phyloP scores from a whole-genome alignment of 2,888 invertebrate genomes.

The Gibbula magus region DNA sequence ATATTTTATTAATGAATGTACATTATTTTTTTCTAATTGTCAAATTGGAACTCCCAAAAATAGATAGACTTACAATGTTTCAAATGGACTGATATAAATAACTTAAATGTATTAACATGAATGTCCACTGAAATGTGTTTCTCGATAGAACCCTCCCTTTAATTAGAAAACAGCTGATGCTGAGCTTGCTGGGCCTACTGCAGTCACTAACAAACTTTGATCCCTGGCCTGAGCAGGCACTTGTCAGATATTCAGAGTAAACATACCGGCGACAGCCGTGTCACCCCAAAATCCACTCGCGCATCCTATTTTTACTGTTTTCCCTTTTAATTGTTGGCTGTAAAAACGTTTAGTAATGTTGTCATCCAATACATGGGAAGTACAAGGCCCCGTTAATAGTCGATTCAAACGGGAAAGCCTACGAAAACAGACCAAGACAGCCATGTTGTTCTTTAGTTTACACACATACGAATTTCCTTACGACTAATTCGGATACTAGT shows the following conservation, averaged over 20 bases:
- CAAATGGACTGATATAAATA: too few species aligned
- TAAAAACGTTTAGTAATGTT: background rate
- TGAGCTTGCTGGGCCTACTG: background rate
- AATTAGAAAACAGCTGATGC: background rate
- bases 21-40: too few species aligned
- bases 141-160: too few species aligned
- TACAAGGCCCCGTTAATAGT: background rate
- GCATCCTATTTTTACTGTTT: constrained; percentile 75
- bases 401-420: background rate
- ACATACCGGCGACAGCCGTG: constrained; percentile 76
- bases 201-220: background rate
- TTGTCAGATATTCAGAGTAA: background rate
- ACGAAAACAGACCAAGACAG: background rate
- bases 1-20: too few species aligned
- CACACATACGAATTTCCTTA: too few species aligned
- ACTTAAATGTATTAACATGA: too few species aligned
- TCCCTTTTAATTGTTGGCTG: constrained; percentile 38
- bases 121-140: too few species aligned
- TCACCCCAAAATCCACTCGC: constrained; percentile 79
- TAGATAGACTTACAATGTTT: too few species aligned
- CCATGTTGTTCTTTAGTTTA: constrained; percentile 9
- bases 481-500: too few species aligned
- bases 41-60: too few species aligned
- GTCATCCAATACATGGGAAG: background rate
- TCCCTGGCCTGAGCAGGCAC: background rate